Percentiles rank a stretch among this genome's conserved stretches.
Conservation (phyloP, 2,797 vertebrate genomes). For the Xenops minutus region DNA sequence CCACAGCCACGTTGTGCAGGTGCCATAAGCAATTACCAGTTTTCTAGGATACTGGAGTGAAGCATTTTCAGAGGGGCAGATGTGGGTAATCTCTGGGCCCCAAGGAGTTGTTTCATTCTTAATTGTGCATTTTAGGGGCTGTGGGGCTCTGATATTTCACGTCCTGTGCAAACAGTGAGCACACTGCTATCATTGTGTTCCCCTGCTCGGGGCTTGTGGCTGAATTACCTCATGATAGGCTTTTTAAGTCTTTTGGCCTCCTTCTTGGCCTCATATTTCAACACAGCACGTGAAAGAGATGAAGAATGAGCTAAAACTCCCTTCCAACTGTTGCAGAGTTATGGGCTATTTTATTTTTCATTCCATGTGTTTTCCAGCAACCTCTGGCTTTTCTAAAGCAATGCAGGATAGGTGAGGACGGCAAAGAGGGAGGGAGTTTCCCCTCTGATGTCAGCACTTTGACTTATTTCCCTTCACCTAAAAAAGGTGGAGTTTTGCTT, state of each 20-base stretch:
- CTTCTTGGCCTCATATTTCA: constrained; percentile 69
- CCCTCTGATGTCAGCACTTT: constrained; percentile 1
- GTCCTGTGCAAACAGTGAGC: constrained; percentile 49
- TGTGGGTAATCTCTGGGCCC: constrained; percentile 15
- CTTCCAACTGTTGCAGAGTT: constrained; percentile 33
- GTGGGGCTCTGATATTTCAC: constrained; percentile 45
- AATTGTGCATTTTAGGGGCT: constrained; percentile 48
- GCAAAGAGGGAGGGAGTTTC: background rate
- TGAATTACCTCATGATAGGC: constrained; percentile 70
- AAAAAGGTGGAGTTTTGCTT: constrained; percentile 5
- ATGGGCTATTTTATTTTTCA: constrained; percentile 28
- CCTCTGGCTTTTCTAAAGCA: constrained; percentile 6
- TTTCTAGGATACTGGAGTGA: constrained; percentile 33
- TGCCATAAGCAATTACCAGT: constrained; percentile 19
- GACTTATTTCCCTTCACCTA: background rate
- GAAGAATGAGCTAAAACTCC: constrained; percentile 41
- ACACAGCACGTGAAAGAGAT: constrained; percentile 45
- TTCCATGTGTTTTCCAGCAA: constrained; percentile 26
- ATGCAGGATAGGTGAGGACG: background rate
- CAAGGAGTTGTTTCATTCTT: constrained; percentile 46
- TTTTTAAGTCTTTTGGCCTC: constrained; percentile 45
- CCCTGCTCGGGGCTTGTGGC: background rate
- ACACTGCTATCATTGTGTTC: constrained; percentile 70
- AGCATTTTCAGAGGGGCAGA: constrained; percentile 13
- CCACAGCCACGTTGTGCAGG: background rate